A percentile compares a stretch with the other conserved stretches of the same genome.
These are phyloP conservation scores for Aurelia aurita complex sp. Pacific DNA, from an alignment of 30 jellyfish, hydroid and myxozoan genomes.

Conservation along the genomic window DNA sequence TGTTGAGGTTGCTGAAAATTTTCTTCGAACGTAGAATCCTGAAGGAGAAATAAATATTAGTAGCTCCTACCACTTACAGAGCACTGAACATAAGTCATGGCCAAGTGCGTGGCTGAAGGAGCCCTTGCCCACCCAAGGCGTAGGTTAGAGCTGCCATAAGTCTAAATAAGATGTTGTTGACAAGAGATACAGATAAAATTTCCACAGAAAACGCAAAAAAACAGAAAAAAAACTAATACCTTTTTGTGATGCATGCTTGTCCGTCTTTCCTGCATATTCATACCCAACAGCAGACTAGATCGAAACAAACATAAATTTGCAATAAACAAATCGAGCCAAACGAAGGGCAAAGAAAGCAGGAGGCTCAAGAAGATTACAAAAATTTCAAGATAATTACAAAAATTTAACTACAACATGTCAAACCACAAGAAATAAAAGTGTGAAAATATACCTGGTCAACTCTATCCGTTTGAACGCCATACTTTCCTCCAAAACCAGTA, in stretches of 20 bases:
- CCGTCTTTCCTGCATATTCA: slow-evolving; percentile 81
- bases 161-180: neutral
- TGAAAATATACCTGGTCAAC: slow-evolving; percentile 27
- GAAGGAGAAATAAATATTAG: neutral
- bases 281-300: slow-evolving; percentile 89
- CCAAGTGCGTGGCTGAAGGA: too few relatives aligned
- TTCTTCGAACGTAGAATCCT: too few relatives aligned
- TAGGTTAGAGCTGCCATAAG: too few relatives aligned
- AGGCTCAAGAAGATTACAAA: too few relatives aligned
- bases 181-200: neutral
- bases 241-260: slow-evolving; percentile 88
- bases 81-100: too few relatives aligned
- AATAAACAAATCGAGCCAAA: too few relatives aligned
- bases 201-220: neutral
- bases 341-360: too few relatives aligned
- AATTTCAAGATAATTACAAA: too few relatives aligned
- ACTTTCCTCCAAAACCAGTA: slow-evolving; percentile 63
- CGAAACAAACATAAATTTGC: neutral
- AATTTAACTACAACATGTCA: too few relatives aligned
- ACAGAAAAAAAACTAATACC: slow-evolving; percentile 33
- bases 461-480: slow-evolving; percentile 52
- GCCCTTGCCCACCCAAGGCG: too few relatives aligned
- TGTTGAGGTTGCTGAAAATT: too few relatives aligned
- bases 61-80: neutral
- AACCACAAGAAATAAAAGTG: too few relatives aligned